A percentile compares a stretch with the other conserved stretches of the same genome.
These are phyloP conservation scores for Clarias fuscus DNA, from an alignment of 2,797 vertebrate species.

Conservation along the genomic window DNA sequence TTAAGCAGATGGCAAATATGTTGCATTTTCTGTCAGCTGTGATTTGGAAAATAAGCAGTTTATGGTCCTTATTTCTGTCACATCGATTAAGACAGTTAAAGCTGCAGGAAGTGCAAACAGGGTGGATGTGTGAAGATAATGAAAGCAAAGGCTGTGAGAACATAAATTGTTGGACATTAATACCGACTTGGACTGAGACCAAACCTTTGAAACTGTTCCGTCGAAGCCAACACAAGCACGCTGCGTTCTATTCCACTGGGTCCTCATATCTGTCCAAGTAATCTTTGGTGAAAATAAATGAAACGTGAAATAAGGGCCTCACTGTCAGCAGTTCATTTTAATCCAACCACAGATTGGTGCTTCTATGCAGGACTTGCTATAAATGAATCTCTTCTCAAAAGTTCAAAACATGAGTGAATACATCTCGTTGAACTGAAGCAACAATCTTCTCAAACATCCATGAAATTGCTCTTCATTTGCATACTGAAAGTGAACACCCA, in stretches of 20 bases:
- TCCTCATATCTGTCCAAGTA: conserved; percentile 46
- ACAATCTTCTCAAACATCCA: conserved; percentile 18
- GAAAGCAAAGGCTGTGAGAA: conserved; percentile 36
- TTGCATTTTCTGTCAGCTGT: not conserved
- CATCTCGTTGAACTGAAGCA: not conserved
- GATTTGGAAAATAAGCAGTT: not conserved
- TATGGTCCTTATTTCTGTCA: not conserved
- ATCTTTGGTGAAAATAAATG: conserved; percentile 46
- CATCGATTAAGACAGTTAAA: conserved; percentile 10
- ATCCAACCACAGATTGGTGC: conserved; percentile 7
- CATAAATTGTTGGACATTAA: conserved; percentile 65
- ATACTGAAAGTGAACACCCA: conserved; percentile 1
- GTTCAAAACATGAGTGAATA: not conserved
- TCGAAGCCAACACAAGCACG: conserved; percentile 45
- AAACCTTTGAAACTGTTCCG: conserved; percentile 31
- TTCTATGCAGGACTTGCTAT: conserved; percentile 13
- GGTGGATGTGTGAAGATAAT: conserved; percentile 16
- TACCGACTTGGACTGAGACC: conserved; percentile 58
- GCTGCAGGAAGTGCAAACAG: not conserved
- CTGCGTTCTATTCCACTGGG: conserved; percentile 31
- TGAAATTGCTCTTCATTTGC: conserved; percentile 42
- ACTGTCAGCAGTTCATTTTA: conserved; percentile 22
- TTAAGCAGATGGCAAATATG: conserved; percentile 6
- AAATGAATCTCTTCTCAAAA: conserved; percentile 16
- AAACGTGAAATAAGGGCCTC: conserved; percentile 37